Evolutionary conservation across 1,140 invertebrate genomes (phyloP), one percentile per base, ranked within the genome.

Genomic region (Pseudomyrmex sp.): DNA sequence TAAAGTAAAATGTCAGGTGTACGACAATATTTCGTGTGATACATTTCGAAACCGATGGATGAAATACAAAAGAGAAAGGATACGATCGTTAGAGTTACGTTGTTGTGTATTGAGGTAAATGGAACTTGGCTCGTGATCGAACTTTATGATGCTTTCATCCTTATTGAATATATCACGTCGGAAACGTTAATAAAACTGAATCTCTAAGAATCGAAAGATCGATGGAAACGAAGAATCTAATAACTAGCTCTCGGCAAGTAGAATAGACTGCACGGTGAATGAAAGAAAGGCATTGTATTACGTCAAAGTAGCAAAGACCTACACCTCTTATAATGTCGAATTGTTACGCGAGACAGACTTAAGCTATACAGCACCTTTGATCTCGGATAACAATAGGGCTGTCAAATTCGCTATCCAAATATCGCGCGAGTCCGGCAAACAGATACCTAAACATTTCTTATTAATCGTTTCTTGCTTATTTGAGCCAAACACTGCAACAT

Each of bases 101-200:
- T 54, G 48, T 65, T 65, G 61, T 76, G 35, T 69, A 35, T 70
- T 18, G 75, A 68, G 12, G 0, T 79, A 56, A 70, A 80, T 80
- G 23, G 44, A 80, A 80, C 59, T 70, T 70, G 76, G 9, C 13
- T 15, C 76, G 75, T 48, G 65, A 70, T 70, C 44, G 66, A 59
- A 61, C n/a, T 72, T 80, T 80, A 59, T 35, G 48, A 12, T 46
- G 15, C 1, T 23, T 18, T 2, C 26, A 54, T 86, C 62, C 26
- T 56, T 48, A 82, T 83, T 86, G 62, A 79, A 83, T 87, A 52
- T 83, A 72, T 2, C 26, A 23, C n/a, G 48, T 18, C 44, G 61
- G 76, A 84, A 88, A 87, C 75, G 73, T 87, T 87, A 84, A 88
- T 88, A 86, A 84, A 79, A 87, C 74, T 79, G 85, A 77, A 68